phyloP scores from a whole-genome alignment of 1,140 invertebrate genomes.

The Stegodyphus mimosarum region DNA sequence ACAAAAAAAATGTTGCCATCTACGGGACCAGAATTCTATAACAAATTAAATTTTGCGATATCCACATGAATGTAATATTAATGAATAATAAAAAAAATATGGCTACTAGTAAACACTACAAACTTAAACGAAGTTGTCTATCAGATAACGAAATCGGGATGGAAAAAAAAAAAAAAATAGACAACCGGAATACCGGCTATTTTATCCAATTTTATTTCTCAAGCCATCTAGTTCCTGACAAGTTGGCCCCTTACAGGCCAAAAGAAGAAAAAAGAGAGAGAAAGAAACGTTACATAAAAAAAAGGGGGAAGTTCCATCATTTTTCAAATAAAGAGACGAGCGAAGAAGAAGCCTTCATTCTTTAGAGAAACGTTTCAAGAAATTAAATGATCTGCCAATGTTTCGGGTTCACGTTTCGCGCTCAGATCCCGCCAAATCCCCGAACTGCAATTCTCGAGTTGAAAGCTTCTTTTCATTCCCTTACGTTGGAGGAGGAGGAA shows the following conservation, averaged over 20 bases:
- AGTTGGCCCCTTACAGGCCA: constrained; percentile 12
- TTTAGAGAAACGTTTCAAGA: constrained; percentile 47
- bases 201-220: constrained; percentile 58
- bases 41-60: no score
- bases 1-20: no score
- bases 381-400: constrained; percentile 60
- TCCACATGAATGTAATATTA: no score
- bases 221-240: constrained; percentile 17
- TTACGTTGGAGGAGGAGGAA: background rate
- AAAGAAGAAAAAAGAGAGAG: background rate
- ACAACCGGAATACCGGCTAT: background rate
- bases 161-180: constrained; percentile 29
- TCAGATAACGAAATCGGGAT: constrained; percentile 22
- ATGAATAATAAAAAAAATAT: no score
- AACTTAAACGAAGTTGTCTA: constrained; percentile 24
- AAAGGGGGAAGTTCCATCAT: constrained; percentile 25
- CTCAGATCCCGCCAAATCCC: constrained; percentile 39
- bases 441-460: constrained; percentile 50
- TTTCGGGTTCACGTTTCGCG: constrained; percentile 47
- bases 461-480: constrained; percentile 22
- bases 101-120: no score
- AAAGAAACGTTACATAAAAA: constrained; percentile 22
- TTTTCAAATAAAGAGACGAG: constrained; percentile 45
- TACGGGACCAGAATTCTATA: no score
- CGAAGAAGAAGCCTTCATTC: constrained; percentile 10